Conservation (phyloP, 2,888 invertebrate species). For the Pammene aurita region DNA sequence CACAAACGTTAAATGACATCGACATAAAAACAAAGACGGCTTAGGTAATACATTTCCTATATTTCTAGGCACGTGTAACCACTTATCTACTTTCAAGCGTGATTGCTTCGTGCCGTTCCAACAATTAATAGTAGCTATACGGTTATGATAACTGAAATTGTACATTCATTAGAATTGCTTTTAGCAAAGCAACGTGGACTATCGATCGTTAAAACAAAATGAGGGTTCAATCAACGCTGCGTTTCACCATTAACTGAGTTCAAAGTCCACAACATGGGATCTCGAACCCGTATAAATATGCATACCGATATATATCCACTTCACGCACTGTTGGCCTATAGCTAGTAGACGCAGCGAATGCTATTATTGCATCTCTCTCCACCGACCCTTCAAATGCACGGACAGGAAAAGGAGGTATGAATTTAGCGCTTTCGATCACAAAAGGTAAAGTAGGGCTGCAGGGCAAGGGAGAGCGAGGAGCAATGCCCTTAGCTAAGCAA, state of each 20-base stretch:
- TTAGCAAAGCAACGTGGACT: constrained; percentile 41
- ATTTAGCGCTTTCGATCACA: constrained; percentile 67
- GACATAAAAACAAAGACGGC: constrained; percentile 15
- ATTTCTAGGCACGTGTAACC: constrained; percentile 31
- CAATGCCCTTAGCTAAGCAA: constrained; percentile 79
- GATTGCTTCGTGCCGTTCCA: constrained; percentile 33
- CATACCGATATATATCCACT: constrained; percentile 65
- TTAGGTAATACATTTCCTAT: constrained; percentile 25
- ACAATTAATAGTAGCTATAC: constrained; percentile 29
- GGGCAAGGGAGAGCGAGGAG: constrained; percentile 81
- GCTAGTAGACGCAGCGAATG: constrained; percentile 65
- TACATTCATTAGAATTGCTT: constrained; percentile 31
- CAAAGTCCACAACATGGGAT: constrained; percentile 71
- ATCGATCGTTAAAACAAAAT: constrained; percentile 66
- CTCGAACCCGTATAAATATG: constrained; percentile 61
- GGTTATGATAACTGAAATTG: constrained; percentile 33
- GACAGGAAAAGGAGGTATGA: constrained; percentile 65
- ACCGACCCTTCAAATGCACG: constrained; percentile 59
- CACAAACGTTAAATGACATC: constrained; percentile 27
- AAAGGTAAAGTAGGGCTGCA: constrained; percentile 80
- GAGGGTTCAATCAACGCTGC: constrained; percentile 52
- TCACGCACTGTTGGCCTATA: constrained; percentile 74
- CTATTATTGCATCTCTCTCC: constrained; percentile 76
- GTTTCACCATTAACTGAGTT: constrained; percentile 77
- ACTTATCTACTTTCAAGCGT: constrained; percentile 32